Evolutionary conservation across 2,888 invertebrate genomes (phyloP).

Genomic region (Polydrusus cervinus): DNA sequence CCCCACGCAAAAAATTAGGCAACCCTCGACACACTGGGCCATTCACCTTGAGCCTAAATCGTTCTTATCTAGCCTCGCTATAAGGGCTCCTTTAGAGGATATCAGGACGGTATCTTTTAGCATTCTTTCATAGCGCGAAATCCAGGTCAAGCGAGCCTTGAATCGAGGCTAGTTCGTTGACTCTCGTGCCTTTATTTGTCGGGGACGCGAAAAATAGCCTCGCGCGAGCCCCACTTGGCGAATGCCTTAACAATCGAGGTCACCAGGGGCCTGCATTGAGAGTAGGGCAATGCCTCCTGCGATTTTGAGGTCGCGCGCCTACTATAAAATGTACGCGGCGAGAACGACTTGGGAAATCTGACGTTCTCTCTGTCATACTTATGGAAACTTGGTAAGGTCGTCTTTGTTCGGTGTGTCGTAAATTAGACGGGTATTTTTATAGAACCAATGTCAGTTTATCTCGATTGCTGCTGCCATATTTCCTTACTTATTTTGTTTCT

Average conservation of each 20-base stretch:
- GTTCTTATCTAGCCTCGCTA: conserved; percentile 57
- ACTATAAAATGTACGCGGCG: conserved; percentile 48
- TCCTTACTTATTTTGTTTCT: conserved; percentile 33
- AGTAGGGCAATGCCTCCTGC: conserved; percentile 70
- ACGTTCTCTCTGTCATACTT: conserved; percentile 36
- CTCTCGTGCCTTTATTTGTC: conserved; percentile 63
- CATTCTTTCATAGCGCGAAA: conserved; percentile 56
- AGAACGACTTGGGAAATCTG: conserved; percentile 30
- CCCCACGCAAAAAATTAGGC: conserved; percentile 51
- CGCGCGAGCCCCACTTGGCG: conserved; percentile 57
- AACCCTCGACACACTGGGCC: conserved; percentile 57
- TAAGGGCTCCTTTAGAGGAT: background rate
- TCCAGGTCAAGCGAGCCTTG: conserved; percentile 64
- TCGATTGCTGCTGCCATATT: conserved; percentile 36
- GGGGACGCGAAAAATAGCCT: conserved; percentile 62
- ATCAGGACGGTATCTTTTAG: conserved; percentile 32
- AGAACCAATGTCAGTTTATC: conserved; percentile 59
- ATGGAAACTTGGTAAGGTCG: background rate
- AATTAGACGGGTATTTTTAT: conserved; percentile 42
- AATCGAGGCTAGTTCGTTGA: conserved; percentile 65
- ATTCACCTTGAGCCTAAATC: conserved; percentile 66
- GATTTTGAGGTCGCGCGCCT: conserved; percentile 71
- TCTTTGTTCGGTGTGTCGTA: conserved; percentile 41
- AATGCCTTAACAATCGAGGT: conserved; percentile 67
- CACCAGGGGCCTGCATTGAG: conserved; percentile 63